Evolutionary conservation across 2,797 vertebrate genomes (phyloP).

Genomic region (Molothrus ater): DNA sequence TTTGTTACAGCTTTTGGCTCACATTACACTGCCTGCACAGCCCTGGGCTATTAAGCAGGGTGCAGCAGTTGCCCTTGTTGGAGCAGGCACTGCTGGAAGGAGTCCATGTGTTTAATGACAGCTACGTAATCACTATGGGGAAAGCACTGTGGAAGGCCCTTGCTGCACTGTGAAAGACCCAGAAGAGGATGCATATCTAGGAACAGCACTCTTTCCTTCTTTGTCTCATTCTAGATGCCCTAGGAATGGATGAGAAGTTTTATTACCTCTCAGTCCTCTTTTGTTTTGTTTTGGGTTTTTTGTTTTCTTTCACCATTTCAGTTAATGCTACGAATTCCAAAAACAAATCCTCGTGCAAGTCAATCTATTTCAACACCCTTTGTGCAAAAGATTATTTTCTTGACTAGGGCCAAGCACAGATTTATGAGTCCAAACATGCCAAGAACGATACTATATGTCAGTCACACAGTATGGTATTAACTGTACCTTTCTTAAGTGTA

Average conservation of each 20-base stretch:
- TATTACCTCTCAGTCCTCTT: neutral
- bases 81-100: neutral
- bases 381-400: neutral
- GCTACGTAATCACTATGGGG: neutral
- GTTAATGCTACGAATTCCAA: accelerated
- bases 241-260: neutral
- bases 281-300: neutral
- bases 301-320: neutral
- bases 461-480: neutral
- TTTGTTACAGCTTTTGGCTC: neutral
- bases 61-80: neutral
- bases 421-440: neutral
- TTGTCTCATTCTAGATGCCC: neutral
- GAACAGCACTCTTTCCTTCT: neutral
- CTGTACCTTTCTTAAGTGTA: neutral
- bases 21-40: neutral
- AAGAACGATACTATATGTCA: neutral
- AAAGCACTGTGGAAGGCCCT: neutral
- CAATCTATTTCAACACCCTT: neutral
- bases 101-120: neutral
- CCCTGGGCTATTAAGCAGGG: neutral
- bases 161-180: neutral
- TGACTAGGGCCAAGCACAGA: neutral
- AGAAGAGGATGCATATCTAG: neutral
- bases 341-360: neutral